Conservation (phyloP, 2,113 vertebrate genomes). For the Gopherus evgoodei region DNA sequence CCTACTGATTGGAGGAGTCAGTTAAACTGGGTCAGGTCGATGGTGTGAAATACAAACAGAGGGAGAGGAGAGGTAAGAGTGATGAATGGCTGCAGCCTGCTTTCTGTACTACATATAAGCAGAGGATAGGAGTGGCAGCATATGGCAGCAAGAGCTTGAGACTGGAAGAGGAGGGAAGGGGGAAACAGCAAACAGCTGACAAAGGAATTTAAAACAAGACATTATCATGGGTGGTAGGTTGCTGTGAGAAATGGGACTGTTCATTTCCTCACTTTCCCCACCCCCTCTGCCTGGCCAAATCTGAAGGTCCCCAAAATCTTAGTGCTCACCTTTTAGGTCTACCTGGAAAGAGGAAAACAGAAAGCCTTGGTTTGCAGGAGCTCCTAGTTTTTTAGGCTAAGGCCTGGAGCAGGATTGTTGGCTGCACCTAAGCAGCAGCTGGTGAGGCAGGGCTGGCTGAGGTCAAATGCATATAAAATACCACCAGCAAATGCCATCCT, state of each 20-base stretch:
- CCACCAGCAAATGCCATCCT: not conserved
- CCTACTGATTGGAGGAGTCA: constrained; percentile 60
- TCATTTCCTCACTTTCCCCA: not conserved
- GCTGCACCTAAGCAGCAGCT: not conserved
- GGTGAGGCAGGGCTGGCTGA: not conserved
- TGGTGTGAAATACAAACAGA: constrained; percentile 64
- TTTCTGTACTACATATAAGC: not conserved
- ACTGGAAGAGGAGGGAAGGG: not conserved
- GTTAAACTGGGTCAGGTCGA: constrained; percentile 74
- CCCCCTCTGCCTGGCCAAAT: not conserved
- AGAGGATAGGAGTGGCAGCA: constrained; percentile 6
- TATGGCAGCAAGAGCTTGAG: not conserved
- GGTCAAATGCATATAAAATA: not conserved
- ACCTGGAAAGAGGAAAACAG: not conserved
- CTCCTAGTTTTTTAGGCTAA: not conserved
- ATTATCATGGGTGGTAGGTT: not conserved
- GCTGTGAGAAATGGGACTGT: not conserved
- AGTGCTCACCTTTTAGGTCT: not conserved
- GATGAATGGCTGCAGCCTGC: constrained; percentile 16
- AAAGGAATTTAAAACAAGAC: constrained; percentile 29
- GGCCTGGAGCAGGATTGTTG: not conserved
- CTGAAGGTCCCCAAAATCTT: not conserved
- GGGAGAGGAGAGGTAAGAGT: not conserved
- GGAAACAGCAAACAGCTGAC: not conserved
- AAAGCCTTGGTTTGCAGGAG: not conserved